Evolutionary conservation across 2,888 invertebrate species (phyloP), one percentile per base, ranked within the genome.

Genomic region (Nineta flava): DNA sequence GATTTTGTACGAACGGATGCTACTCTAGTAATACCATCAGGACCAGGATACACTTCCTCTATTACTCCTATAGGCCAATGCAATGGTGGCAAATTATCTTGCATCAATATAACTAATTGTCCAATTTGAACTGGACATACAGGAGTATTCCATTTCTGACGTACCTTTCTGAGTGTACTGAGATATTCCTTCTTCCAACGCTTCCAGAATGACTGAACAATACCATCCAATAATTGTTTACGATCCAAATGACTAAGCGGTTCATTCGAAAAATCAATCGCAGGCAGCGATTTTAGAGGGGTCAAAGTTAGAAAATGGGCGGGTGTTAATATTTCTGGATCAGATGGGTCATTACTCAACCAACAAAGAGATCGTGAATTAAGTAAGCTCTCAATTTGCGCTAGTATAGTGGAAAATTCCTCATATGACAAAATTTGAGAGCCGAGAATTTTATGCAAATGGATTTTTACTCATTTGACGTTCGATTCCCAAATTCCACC

Each of bases 361-460:
- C 45, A 35, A 13, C 17, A 51, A 9, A 55, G 15, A 2, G 54
- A 55, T 9, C 54, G 41, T 10, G 55, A 55, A 38, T 56, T 55
- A 13, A 55, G 38, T 6, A 53, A 32, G 1, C 50, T 49, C 31
- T 55, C 52, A 6, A 55, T 43, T 49, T 50, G 44, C 15, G 9
- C 9, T 9, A 15, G 44, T 6, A 19, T 10, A 10, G 44, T 43
- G 10, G 15, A 15, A 6, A 43, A 19, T 12, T 43, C 44, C 12
- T 43, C 44, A 43, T 43, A 43, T 2, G 44, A 19, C n/a, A 43
- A 12, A 19, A 43, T 43, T 43, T 43, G 44, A 1, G 5, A n/a
- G 6, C 44, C 44, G 6, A 43, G n/a, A 43, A 43, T 16, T 43
- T 43, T 43, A 17, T 6, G n/a, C n/a, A 43, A 19, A 16, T 19